Conservation (phyloP, 2,113 vertebrate genomes). For the Mus pahari region DNA sequence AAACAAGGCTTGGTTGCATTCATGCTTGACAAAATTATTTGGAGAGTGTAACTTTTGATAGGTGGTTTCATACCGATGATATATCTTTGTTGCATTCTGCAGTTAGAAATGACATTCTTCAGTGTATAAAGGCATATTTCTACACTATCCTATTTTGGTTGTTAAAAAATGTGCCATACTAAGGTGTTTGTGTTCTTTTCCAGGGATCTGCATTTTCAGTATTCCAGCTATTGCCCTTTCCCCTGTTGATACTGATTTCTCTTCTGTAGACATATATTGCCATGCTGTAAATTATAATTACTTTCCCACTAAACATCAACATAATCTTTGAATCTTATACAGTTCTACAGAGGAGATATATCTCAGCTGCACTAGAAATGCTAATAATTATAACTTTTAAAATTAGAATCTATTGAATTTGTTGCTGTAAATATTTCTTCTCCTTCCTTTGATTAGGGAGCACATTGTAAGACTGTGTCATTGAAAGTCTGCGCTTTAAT, state of each 20-base stretch:
- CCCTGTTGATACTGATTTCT: constrained; percentile 86
- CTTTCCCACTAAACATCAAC: neutral
- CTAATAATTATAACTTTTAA: neutral
- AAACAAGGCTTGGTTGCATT: neutral
- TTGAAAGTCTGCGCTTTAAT: neutral
- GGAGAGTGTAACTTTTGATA: constrained; percentile 30
- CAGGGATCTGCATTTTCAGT: constrained; percentile 87
- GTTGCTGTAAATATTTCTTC: neutral
- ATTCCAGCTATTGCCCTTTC: constrained; percentile 83
- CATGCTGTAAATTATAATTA: constrained; percentile 19
- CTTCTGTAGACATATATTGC: constrained; percentile 82
- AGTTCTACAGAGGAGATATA: neutral
- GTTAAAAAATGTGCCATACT: constrained; percentile 71
- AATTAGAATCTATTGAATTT: rapidly evolving
- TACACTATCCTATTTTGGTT: constrained; percentile 55
- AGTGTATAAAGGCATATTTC: constrained; percentile 72
- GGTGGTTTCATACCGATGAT: constrained; percentile 72
- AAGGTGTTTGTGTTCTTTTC: constrained; percentile 86
- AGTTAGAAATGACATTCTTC: constrained; percentile 67
- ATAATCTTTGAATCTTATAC: constrained; percentile 19
- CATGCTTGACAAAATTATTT: constrained; percentile 56
- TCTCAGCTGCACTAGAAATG: neutral
- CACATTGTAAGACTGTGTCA: neutral
- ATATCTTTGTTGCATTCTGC: constrained; percentile 74
- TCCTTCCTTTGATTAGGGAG: neutral